Percentiles rank a stretch among this genome's conserved stretches.
Evolutionary conservation across 64 coral and sea anemone species (phyloP).

Genomic region (Dendrophyllia cribrosa): DNA sequence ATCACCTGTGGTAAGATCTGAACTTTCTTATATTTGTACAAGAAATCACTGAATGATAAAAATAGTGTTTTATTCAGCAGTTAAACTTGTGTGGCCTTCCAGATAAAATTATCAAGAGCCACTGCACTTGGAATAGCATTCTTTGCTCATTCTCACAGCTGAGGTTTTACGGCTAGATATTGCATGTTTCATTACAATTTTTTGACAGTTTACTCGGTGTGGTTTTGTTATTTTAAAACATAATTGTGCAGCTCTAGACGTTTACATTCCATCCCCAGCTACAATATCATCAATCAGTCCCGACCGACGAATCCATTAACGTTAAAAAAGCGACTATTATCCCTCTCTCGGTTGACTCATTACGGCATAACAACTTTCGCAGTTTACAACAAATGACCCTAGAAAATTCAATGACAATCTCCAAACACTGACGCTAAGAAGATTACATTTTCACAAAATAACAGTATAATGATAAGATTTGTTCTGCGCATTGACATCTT

Average conservation of each 20-base stretch:
- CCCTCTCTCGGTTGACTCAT: background rate
- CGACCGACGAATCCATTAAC: background rate
- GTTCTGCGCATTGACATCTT: conserved; percentile 6
- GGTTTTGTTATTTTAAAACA: too few relatives aligned
- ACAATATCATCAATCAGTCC: background rate
- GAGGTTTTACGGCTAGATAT: too few relatives aligned
- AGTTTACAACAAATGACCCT: background rate
- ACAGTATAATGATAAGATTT: background rate
- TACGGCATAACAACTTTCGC: conserved; percentile 1
- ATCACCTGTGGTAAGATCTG: conserved; percentile 91
- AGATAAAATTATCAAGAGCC: background rate
- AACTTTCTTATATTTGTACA: conserved; percentile 19
- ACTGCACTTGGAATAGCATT: too few relatives aligned
- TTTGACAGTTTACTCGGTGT: too few relatives aligned
- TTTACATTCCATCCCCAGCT: background rate
- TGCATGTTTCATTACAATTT: too few relatives aligned
- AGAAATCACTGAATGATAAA: background rate
- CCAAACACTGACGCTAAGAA: conserved; percentile 5
- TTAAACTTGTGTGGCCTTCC: background rate
- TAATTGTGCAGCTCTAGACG: background rate
- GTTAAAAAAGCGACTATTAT: background rate
- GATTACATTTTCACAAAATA: conserved; percentile 18
- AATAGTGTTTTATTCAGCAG: background rate
- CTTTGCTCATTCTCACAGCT: too few relatives aligned
- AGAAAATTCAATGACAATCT: conserved; percentile 20